phyloP scores from a whole-genome alignment of 2,888 invertebrate species.

The Oasisia sp. region DNA sequence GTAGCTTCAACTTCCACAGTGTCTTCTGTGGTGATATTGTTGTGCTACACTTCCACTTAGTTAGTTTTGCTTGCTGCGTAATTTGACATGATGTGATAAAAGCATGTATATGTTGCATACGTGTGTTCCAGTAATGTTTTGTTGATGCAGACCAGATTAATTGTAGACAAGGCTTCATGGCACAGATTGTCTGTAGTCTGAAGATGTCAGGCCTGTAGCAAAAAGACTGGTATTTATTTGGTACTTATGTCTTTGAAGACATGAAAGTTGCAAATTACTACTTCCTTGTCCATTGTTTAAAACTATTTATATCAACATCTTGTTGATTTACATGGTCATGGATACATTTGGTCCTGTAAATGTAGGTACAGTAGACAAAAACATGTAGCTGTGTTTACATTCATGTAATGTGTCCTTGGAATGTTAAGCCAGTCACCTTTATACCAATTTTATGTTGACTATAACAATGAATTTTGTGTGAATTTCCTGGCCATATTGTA shows the following conservation, averaged over 20 bases:
- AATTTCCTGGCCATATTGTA: not conserved
- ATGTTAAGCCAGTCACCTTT: not conserved
- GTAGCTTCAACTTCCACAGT: not conserved
- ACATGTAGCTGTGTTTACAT: not conserved
- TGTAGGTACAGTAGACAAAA: not conserved
- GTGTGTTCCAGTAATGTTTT: not conserved
- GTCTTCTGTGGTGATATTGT: not conserved
- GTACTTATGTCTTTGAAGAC: not conserved
- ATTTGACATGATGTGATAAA: not conserved
- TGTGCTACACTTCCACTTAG: not conserved
- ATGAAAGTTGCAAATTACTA: not conserved
- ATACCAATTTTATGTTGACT: no score
- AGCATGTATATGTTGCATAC: not conserved
- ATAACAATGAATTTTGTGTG: not conserved
- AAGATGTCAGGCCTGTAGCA: not conserved
- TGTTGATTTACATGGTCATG: not conserved
- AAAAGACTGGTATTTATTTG: not conserved
- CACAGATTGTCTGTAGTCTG: not conserved
- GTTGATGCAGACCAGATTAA: constrained; percentile 34
- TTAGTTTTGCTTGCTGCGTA: not conserved
- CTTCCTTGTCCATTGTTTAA: not conserved
- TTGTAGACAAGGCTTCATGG: constrained; percentile 50
- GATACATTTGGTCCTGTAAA: not conserved
- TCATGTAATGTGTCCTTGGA: not conserved
- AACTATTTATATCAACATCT: not conserved